Conservation (phyloP, 2,113 vertebrate species). For the Syngnathus scovelli region DNA sequence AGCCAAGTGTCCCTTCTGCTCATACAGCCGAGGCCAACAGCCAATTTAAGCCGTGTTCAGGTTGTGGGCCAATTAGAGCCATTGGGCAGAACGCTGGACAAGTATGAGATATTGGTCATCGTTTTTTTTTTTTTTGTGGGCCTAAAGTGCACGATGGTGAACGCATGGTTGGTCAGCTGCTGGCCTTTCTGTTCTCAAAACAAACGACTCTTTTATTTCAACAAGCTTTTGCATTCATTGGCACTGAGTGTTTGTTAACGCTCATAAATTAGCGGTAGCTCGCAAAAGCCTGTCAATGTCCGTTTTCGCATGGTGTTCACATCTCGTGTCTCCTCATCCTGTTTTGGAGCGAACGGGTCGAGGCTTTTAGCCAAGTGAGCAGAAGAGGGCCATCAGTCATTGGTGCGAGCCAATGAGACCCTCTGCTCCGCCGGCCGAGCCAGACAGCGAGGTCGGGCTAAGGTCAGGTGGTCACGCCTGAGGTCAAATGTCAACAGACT, state of each 20-base stretch:
- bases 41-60: slow-evolving; percentile 59
- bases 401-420: slow-evolving; percentile 48
- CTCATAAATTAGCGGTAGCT: not conserved
- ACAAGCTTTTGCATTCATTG: not conserved
- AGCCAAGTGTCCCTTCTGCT: slow-evolving; percentile 61
- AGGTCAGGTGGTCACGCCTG: slow-evolving; percentile 48
- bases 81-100: slow-evolving; percentile 37
- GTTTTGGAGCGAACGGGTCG: slow-evolving; percentile 31
- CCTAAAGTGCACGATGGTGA: not conserved
- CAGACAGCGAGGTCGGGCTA: slow-evolving; percentile 53
- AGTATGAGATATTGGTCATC: slow-evolving; percentile 26
- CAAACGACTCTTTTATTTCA: not conserved
- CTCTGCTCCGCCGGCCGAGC: slow-evolving; percentile 53
- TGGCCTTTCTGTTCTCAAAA: slow-evolving; percentile 8
- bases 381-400: slow-evolving; percentile 50
- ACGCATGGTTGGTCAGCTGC: not conserved
- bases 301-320: slow-evolving; percentile 16
- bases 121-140: slow-evolving; percentile 8
- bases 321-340: slow-evolving; percentile 29
- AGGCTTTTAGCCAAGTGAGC: slow-evolving; percentile 49
- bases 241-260: not conserved
- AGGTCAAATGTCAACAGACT: slow-evolving; percentile 54
- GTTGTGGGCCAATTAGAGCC: slow-evolving; percentile 54
- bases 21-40: slow-evolving; percentile 44
- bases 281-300: not conserved